phyloP scores from a whole-genome alignment of 2,888 invertebrate species.

The Epinotia nisella region DNA sequence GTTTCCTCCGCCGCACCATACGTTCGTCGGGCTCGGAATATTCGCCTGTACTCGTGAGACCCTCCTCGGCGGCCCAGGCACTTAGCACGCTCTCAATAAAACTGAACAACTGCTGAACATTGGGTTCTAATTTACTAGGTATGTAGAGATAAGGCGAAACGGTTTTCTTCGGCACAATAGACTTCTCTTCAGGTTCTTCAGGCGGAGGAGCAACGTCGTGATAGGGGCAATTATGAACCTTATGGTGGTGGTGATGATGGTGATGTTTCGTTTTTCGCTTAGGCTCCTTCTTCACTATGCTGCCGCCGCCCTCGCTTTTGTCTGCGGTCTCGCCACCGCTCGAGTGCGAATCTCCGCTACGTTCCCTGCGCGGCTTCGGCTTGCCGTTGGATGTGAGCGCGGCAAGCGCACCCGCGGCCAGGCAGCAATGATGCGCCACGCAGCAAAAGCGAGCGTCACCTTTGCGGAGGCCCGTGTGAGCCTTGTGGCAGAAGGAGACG shows the following conservation, averaged over 20 bases:
- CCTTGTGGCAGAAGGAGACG: slow-evolving; percentile 80
- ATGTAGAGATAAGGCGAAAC: slow-evolving; percentile 82
- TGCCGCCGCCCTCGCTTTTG: slow-evolving; percentile 68
- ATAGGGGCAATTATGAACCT: slow-evolving; percentile 76
- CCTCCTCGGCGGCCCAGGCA: slow-evolving; percentile 91
- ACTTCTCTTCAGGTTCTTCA: slow-evolving; percentile 70
- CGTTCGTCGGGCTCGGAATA: slow-evolving; percentile 90
- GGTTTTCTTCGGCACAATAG: slow-evolving; percentile 73
- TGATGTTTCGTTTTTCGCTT: slow-evolving; percentile 73
- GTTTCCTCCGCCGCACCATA: slow-evolving; percentile 84
- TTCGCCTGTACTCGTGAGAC: slow-evolving; percentile 89
- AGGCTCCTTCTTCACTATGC: slow-evolving; percentile 60
- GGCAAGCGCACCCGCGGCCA: slow-evolving; percentile 74
- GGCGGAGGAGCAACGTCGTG: slow-evolving; percentile 73
- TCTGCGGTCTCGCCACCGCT: slow-evolving; percentile 79
- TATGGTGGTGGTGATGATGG: slow-evolving; percentile 75
- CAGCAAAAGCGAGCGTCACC: slow-evolving; percentile 79
- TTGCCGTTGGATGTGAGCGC: slow-evolving; percentile 71
- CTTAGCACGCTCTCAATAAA: slow-evolving; percentile 92
- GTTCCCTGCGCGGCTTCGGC: slow-evolving; percentile 71
- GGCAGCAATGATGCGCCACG: slow-evolving; percentile 81
- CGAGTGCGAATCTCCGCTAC: slow-evolving; percentile 79
- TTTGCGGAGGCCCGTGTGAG: slow-evolving; percentile 73
- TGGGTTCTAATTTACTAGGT: slow-evolving; percentile 87
- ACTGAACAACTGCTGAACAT: slow-evolving; percentile 92